Base-by-base conservation (phyloP, 2,797 vertebrate genomes). In the Scyliorhinus canicula region DNA sequence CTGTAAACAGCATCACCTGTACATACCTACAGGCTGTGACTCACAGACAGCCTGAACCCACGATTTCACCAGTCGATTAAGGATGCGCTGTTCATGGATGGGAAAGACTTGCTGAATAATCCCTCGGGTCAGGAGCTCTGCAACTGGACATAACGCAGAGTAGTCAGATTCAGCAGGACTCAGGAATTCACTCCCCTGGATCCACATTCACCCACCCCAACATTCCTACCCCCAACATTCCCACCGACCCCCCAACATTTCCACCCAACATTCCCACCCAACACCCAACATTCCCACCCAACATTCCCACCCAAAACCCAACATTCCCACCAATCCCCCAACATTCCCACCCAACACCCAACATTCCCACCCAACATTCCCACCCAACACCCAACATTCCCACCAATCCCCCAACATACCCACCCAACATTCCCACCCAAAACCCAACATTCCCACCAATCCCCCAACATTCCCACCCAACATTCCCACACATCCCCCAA, bases 11-110 rank as follows among this genome's bases (percentile, higher is more conserved):
- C 69, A 26, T 55, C 12, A 4, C 63, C 60, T 8, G 26, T 52
- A 63, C 19, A 1, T 93, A 99, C 99, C 98, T 95, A 99, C 96
- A 0, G 99, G 99, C 96, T 99, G 99, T 31, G 99, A 98, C 96
- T 99, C 98, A 95, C 99, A 99, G 95, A 99, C 98, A 0, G 99
- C 99, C 97, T 99, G 98, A 95, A 99, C 99, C 99, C 99, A 99
- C 0, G 98, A 99, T 97, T 98, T 99, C 98, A 99, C 99, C 95
- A 99, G 97, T 96, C 99, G 97, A 96, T 98, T 98, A 95, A 99
- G 98, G 97, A 99, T 99, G 95, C 98, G 97, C 97, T 99, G 98
- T 96, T 99, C 99, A 0, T 99, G 99, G 93, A 99, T 97, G 0
- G 99, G 99, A 96, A 99, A 99, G 50, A 99, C 97, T 97, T 99